Evolutionary conservation across 2,113 vertebrate species (phyloP).

Genomic region (Scomber scombrus): DNA sequence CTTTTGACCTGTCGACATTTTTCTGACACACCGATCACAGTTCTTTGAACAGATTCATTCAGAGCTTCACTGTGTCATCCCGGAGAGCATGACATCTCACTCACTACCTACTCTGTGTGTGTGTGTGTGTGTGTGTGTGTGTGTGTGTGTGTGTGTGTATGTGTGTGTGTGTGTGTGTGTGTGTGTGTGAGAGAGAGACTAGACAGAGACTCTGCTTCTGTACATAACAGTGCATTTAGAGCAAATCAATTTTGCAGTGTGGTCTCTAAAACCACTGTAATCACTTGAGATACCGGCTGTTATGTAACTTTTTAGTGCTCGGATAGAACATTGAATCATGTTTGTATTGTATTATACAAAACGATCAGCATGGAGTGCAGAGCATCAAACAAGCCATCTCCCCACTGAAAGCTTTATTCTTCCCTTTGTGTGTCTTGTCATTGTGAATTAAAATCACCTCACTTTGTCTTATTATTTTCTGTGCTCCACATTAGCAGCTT

Average conservation of each 20-base stretch:
- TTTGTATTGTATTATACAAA: conserved; percentile 48
- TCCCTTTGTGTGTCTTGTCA: conserved; percentile 19
- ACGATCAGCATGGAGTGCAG: conserved; percentile 30
- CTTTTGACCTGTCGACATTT: conserved; percentile 63
- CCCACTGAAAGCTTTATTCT: conserved; percentile 9
- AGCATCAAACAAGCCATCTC: conserved; percentile 25
- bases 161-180: conserved; percentile 1
- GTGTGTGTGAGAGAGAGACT: neutral
- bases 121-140: neutral
- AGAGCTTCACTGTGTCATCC: conserved; percentile 44
- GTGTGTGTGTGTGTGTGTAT: conserved; percentile 11
- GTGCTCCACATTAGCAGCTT: conserved; percentile 52
- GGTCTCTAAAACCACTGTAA: conserved; percentile 35
- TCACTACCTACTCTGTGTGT: conserved; percentile 21
- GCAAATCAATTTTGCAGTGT: conserved; percentile 31
- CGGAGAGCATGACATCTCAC: conserved; percentile 56
- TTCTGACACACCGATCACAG: conserved; percentile 66
- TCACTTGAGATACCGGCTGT: conserved; percentile 35
- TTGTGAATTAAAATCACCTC: conserved; percentile 11
- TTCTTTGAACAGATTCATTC: conserved; percentile 61
- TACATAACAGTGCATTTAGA: neutral
- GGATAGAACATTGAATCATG: conserved; percentile 13
- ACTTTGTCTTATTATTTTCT: conserved; percentile 21
- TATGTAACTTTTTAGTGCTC: conserved; percentile 39
- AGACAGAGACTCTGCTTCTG: no score